Base-by-base conservation (phyloP, 2,888 invertebrate genomes). In the Gerris lacustris region DNA sequence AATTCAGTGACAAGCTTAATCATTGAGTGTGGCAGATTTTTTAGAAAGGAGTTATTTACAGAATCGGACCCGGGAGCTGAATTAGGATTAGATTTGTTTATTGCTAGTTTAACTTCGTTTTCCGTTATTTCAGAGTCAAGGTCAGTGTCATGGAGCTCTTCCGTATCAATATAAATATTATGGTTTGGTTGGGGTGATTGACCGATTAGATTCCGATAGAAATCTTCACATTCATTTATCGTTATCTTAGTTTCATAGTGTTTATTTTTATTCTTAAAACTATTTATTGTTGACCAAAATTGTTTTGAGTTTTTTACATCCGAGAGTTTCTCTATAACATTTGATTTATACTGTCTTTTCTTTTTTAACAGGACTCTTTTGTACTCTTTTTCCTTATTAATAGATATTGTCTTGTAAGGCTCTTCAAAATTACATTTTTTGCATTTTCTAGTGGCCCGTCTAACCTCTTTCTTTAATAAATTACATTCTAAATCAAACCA, bases 241-340 rank as follows among this genome's bases (percentile, higher is more conserved):
- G 64, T 64, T 64, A 17, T 64, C 6, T 6, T 31, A 11, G 64
- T 11, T 6, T 17, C n/a, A 64, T 17, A 17, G n/a, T 6, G 6
- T 17, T 17, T 64, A 64, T 64, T 64, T 64, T 17, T 64, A 6
- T 6, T 6, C n/a, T 64, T 64, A 64, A 64, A 64, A 11, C 17
- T 64, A 15, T 45, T 67, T 9, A 67, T n/a, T 6, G 67, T 44
- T 5, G 31, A 15, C 67, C 67, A 44, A n/a, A 67, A 67, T 45
- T 67, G 45, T 44, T 67, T 44, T 5, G n/a, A n/a, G 45, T 67
- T 67, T 67, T 67, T 67, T 6, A 44, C n/a, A n/a, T 67, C 44
- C n/a, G 45, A 15, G 15, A 67, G 17, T 67, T 67, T 67, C 5
- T n/a, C n/a, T 44, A 45, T 45, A 6, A 67, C 18, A 44, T 7